Base-by-base conservation (phyloP, 1,140 invertebrate species). In the Scaptomyza pallida region DNA sequence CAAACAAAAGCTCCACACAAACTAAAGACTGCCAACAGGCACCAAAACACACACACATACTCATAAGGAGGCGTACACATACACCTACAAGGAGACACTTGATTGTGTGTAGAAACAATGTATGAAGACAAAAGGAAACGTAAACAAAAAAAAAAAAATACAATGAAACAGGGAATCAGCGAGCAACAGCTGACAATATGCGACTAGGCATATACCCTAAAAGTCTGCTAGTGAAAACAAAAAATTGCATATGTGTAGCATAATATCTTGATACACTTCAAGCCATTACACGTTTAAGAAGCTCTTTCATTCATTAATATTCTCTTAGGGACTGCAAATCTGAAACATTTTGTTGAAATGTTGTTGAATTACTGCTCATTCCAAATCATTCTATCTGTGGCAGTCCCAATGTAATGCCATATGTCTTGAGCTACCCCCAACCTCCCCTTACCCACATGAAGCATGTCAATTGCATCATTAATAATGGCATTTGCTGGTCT, bases 401-500 rank as follows among this genome's bases (percentile, higher is more conserved):
- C 16, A 21, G 57, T 6, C 21, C 13, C 6, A 67, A 51, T 30
- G 43, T 55, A 33, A 40, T 33, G n/a, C 50, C 40, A 71, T 78
- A 59, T 71, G 51, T 65, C 64, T 47, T 60, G 13, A 40, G 13
- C 15, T 23, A 26, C 56, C 47, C n/a, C 33, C 33, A 0, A 37
- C 33, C 12, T 52, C 73, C 16, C 23, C 13, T 17, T 19, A n/a
- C 37, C 60, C 5, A 43, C 43, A 26, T 44, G 45, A 16, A 44
- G 56, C 80, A 73, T 64, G 81, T 67, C 81, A 85, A 85, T 77
- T 85, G 81, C 73, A 74, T 80, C 81, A 85, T 85, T 85, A 85
- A 85, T 86, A 86, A 85, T 67, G 59, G 47, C 81, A 70, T 79
- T 82, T 63, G 67, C 71, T 54, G 51, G 62, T 52, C 33, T 37